Evolutionary conservation across 1,140 invertebrate species (phyloP).

Genomic region (Leptinotarsa defecta): DNA sequence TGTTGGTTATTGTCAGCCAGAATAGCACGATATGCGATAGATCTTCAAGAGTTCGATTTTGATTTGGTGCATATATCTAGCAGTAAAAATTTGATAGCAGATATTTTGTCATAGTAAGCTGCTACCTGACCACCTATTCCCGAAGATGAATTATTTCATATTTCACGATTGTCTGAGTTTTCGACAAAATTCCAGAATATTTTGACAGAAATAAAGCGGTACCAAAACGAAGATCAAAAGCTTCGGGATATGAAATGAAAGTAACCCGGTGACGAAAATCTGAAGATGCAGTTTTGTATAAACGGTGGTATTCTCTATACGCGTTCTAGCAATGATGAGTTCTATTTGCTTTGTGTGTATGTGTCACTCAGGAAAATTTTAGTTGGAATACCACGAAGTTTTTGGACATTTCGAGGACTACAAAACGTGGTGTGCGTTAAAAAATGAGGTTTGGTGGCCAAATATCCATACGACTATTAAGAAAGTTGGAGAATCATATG

Average conservation of each 20-base stretch:
- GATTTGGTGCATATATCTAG: too few relatives aligned
- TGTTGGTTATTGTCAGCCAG: neutral
- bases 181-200: neutral
- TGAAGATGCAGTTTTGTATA: too few relatives aligned
- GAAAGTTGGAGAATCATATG: too few relatives aligned
- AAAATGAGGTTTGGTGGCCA: too few relatives aligned
- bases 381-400: too few relatives aligned
- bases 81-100: neutral
- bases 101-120: neutral
- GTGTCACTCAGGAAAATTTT: too few relatives aligned
- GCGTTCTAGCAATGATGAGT: neutral
- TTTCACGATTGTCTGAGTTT: neutral
- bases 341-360: neutral
- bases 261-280: too few relatives aligned
- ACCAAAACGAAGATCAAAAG: neutral
- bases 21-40: neutral
- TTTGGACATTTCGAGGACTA: too few relatives aligned
- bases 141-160: neutral
- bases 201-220: neutral
- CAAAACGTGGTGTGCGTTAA: too few relatives aligned
- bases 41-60: neutral
- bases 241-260: too few relatives aligned
- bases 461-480: too few relatives aligned
- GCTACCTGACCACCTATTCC: neutral
- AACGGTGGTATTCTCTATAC: neutral